Evolutionary conservation across 2,797 vertebrate species (phyloP).

Genomic region (Micrastur ruficollis): DNA sequence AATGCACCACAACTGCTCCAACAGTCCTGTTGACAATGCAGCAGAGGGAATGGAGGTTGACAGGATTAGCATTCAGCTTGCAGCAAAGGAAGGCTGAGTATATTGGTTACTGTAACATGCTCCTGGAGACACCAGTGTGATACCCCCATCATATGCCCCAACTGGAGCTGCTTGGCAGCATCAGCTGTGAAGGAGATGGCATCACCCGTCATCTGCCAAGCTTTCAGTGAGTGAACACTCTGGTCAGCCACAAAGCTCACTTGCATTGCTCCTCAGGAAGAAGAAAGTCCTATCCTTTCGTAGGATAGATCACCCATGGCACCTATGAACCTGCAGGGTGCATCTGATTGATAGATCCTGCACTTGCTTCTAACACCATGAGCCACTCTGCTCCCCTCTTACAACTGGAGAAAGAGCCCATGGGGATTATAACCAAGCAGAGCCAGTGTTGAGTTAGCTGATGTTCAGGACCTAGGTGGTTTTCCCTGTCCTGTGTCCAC

Average conservation of each 20-base stretch:
- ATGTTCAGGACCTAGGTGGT: neutral
- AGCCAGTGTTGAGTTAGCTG: neutral
- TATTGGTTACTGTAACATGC: neutral
- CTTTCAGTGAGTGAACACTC: neutral
- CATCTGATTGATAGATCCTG: neutral
- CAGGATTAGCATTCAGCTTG: neutral
- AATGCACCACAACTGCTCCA: neutral
- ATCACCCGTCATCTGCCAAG: neutral
- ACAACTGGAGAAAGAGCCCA: neutral
- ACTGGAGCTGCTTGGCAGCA: neutral
- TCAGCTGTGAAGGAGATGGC: neutral
- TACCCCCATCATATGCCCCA: neutral
- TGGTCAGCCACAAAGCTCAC: neutral
- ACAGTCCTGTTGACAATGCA: neutral
- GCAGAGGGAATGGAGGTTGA: neutral
- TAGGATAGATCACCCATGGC: neutral
- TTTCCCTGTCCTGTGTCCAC: neutral
- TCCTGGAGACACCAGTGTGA: neutral
- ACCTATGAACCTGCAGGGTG: neutral
- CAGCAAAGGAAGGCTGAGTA: neutral
- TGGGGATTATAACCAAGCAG: neutral
- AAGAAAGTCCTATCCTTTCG: neutral
- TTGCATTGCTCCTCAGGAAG: neutral
- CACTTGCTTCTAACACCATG: neutral
- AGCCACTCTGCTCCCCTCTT: neutral